A percentile compares a stretch with the other conserved stretches of the same genome.
Evolutionary conservation across 2,113 vertebrate genomes (phyloP).

Genomic region (Typhlomys cinereus): DNA sequence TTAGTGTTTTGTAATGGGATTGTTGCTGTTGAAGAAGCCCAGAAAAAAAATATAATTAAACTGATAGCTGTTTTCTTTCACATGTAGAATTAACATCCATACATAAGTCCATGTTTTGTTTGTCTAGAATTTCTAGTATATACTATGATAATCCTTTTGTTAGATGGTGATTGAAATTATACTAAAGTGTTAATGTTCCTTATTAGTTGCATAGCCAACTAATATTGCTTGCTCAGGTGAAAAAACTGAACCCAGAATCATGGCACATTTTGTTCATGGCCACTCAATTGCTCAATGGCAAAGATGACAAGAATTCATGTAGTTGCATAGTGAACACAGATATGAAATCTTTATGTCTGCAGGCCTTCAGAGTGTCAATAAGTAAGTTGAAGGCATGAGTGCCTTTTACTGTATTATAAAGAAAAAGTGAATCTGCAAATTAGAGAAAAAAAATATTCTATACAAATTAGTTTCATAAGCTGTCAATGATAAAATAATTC

Average conservation of each 20-base stretch:
- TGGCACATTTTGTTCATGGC: neutral
- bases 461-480: constrained; percentile 57
- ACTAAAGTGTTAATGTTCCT: neutral
- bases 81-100: neutral
- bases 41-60: neutral
- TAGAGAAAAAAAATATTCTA: constrained; percentile 49
- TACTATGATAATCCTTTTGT: neutral
- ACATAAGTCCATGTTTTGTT: neutral
- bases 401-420: constrained; percentile 40
- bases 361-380: neutral
- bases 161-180: neutral
- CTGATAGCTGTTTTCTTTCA: neutral
- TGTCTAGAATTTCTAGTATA: neutral
- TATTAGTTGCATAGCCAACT: neutral
- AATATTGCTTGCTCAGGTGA: no score
- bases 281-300: neutral
- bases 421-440: constrained; percentile 26
- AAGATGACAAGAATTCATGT: constrained; percentile 55
- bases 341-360: constrained; percentile 48
- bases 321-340: neutral
- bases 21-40: neutral
- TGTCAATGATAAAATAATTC: constrained; percentile 66
- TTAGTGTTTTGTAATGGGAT: neutral
- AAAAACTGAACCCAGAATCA: neutral
- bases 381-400: constrained; percentile 20